Conservation (phyloP, 2,888 invertebrate species). For the Protonemura montana region DNA sequence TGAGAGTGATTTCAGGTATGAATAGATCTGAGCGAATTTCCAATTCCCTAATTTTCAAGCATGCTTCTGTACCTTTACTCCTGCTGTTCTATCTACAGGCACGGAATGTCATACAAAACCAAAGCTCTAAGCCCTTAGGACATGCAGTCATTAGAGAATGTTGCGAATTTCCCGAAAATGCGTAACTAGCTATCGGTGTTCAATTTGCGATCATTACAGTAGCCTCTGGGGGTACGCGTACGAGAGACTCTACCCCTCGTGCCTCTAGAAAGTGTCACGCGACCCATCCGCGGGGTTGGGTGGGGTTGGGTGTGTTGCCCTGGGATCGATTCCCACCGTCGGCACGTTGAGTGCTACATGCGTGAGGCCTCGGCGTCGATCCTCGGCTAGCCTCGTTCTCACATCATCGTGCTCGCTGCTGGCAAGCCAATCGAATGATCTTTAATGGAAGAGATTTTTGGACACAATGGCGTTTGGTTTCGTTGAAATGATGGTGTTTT, state of each 20-base stretch:
- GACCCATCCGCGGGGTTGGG: constrained; percentile 19
- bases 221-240: constrained; percentile 31
- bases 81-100: no score
- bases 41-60: no score
- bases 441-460: no score
- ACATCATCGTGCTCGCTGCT: neutral
- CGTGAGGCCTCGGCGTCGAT: neutral
- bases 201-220: neutral
- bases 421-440: neutral
- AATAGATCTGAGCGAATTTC: no score
- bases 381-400: neutral
- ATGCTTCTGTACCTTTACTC: no score
- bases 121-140: no score
- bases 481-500: no score
- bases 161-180: no score
- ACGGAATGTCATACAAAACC: no score
- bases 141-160: no score
- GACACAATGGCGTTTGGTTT: no score
- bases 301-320: constrained; percentile 7
- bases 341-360: neutral
- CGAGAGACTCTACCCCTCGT: neutral
- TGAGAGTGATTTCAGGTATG: no score
- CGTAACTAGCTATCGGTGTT: neutral
- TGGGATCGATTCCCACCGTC: neutral
- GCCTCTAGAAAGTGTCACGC: constrained; percentile 16